Conservation (phyloP, 2,797 vertebrate species). For the Alosa sapidissima region DNA sequence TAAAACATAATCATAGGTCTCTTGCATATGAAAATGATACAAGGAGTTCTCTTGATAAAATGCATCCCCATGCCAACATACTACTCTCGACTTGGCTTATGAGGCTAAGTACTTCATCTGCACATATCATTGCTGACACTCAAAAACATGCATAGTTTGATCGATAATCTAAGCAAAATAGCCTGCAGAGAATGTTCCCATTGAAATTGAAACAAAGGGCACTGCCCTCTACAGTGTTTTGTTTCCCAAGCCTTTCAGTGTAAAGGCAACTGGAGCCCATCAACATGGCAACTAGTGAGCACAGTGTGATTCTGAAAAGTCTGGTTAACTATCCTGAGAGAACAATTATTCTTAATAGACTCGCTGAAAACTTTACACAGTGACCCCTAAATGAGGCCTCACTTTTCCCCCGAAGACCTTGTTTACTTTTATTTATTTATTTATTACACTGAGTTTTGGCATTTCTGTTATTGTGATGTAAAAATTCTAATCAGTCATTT, state of each 20-base stretch:
- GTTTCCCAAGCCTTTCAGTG: slow-evolving; percentile 3
- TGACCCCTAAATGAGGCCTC: slow-evolving; percentile 3
- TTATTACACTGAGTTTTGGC: neutral
- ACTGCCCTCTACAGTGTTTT: neutral
- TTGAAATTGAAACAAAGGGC: neutral
- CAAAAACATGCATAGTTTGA: neutral
- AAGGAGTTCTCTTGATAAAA: neutral
- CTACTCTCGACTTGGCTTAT: neutral
- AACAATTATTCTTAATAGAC: neutral
- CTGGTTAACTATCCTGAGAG: neutral
- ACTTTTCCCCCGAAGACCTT: neutral
- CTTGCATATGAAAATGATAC: neutral
- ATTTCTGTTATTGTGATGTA: slow-evolving; percentile 26
- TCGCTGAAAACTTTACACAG: neutral
- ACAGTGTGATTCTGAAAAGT: neutral
- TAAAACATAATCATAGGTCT: neutral
- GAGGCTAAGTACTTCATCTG: no score
- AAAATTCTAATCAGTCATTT: slow-evolving; percentile 58
- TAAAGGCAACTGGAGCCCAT: neutral
- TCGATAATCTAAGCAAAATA: neutral
- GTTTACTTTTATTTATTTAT: slow-evolving; percentile 14
- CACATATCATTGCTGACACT: neutral
- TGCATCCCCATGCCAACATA: neutral
- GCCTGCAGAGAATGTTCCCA: neutral
- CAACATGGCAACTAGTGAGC: neutral